phyloP scores from a whole-genome alignment of 1,140 invertebrate species.

The Goniozus legneri region DNA sequence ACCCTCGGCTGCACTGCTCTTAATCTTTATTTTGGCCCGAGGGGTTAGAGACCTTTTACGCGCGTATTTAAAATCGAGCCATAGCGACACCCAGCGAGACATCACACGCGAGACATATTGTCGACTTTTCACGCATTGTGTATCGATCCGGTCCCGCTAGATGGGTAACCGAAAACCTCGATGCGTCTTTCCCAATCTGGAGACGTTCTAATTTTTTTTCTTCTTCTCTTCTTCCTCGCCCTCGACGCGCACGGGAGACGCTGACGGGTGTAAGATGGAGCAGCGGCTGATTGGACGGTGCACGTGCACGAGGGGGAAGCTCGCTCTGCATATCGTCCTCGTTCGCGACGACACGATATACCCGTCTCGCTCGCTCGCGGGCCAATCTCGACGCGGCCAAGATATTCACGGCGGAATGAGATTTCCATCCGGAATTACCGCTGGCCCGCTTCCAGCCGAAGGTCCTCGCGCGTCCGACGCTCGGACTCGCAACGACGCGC shows the following conservation, averaged over 20 bases:
- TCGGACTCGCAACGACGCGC: not conserved
- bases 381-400: slow-evolving; percentile 27
- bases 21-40: slow-evolving; percentile 41
- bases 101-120: not conserved
- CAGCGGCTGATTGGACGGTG: not conserved
- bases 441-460: slow-evolving; percentile 34
- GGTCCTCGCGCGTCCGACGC: slow-evolving; percentile 7
- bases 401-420: slow-evolving; percentile 34
- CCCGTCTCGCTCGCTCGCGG: no score
- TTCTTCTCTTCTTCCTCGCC: no score
- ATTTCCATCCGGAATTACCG: slow-evolving; percentile 41
- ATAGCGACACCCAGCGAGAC: not conserved
- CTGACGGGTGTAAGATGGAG: not conserved
- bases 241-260: no score
- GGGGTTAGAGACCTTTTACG: slow-evolving; percentile 36
- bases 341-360: slow-evolving; percentile 9
- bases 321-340: not conserved
- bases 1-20: slow-evolving; percentile 21
- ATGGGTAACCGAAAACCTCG: not conserved
- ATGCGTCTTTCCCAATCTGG: not conserved
- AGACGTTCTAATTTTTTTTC: not conserved
- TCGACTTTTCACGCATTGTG: not conserved
- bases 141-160: not conserved
- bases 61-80: slow-evolving; percentile 30
- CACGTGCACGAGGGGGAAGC: slow-evolving; percentile 18